These are phyloP conservation scores for Xestia ashworthii DNA, from an alignment of 2,888 invertebrate genomes.

Conservation along the genomic window DNA sequence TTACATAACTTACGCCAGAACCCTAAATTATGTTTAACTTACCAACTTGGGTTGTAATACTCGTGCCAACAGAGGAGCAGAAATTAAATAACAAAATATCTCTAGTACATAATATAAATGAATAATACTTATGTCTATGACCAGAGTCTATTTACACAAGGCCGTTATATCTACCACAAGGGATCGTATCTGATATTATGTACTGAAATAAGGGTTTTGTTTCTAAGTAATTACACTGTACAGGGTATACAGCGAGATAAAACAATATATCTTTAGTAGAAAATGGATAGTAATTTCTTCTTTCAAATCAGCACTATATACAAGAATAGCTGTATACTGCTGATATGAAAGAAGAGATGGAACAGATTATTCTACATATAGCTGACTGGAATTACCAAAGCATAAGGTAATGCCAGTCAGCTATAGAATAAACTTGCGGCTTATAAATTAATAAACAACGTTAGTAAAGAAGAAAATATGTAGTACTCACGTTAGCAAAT, in stretches of 20 bases:
- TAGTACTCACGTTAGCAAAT: neutral
- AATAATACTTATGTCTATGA: conserved; percentile 50
- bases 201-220: conserved; percentile 39
- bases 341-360: no score
- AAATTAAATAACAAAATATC: conserved; percentile 39
- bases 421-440: neutral
- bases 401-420: neutral
- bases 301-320: neutral
- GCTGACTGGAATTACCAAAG: no score
- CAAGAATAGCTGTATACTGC: neutral
- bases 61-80: conserved; percentile 8
- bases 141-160: conserved; percentile 28
- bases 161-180: conserved; percentile 30
- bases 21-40: conserved; percentile 28
- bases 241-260: conserved; percentile 12
- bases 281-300: neutral
- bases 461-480: neutral
- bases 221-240: conserved; percentile 15
- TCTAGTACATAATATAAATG: conserved; percentile 41
- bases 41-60: conserved; percentile 5
- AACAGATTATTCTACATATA: no score
- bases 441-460: neutral
- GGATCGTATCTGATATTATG: conserved; percentile 40
- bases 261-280: neutral
- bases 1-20: conserved; percentile 11